Conservation (phyloP, 2,113 vertebrate species). For the Amia ocellicauda region DNA sequence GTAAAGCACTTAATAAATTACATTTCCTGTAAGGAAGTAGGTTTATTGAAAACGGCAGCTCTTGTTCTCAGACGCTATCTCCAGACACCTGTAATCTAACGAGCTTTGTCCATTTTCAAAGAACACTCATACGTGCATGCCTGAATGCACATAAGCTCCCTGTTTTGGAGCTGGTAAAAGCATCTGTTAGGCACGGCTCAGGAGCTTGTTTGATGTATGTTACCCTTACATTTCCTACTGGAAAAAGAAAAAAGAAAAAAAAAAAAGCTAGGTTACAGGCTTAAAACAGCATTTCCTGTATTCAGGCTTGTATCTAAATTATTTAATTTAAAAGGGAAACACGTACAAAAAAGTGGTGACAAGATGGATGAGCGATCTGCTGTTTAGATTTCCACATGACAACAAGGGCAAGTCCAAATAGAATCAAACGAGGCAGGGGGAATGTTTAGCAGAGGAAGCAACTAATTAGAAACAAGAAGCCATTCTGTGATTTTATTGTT, state of each 20-base stretch:
- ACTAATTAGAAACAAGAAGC: conserved; percentile 59
- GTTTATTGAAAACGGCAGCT: conserved; percentile 66
- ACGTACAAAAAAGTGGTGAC: conserved; percentile 45
- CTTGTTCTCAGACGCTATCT: conserved; percentile 60
- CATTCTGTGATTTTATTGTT: conserved; percentile 54
- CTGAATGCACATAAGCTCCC: conserved; percentile 56
- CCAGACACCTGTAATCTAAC: conserved; percentile 70
- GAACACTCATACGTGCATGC: conserved; percentile 59
- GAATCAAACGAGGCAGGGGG: conserved; percentile 56
- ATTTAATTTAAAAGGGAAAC: conserved; percentile 65
- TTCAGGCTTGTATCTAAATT: conserved; percentile 70
- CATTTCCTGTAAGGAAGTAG: conserved; percentile 57
- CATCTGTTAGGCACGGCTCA: conserved; percentile 69
- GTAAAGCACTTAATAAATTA: conserved; percentile 51
- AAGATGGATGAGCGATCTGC: conserved; percentile 64
- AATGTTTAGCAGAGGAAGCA: conserved; percentile 44
- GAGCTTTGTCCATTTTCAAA: conserved; percentile 69
- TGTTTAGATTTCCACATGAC: conserved; percentile 64
- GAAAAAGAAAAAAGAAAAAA: conserved; percentile 44
- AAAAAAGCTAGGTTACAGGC: conserved; percentile 62
- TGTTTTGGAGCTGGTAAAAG: conserved; percentile 67
- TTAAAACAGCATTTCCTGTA: conserved; percentile 54
- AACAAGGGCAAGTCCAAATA: conserved; percentile 64
- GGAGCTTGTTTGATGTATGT: conserved; percentile 65
- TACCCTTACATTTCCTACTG: conserved; percentile 66